Evolutionary conservation across 2,888 invertebrate species (phyloP).

Genomic region (Teleiodes luculella): DNA sequence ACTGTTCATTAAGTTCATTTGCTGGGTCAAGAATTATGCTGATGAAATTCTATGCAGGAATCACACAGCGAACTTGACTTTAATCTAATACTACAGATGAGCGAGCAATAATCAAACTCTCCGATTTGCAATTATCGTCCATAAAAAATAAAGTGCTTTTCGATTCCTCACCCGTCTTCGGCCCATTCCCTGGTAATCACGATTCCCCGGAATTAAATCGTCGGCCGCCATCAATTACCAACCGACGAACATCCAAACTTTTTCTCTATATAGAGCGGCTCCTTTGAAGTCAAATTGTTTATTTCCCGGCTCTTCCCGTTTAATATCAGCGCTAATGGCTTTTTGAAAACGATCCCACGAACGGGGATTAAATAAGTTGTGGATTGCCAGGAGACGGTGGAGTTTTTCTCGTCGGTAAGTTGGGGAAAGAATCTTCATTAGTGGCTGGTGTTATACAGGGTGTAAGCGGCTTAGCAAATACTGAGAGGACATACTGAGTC

Average conservation of each 20-base stretch:
- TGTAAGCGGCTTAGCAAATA: background rate
- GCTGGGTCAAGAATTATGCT: no score
- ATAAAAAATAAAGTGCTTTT: no score
- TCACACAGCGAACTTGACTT: no score
- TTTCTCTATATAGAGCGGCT: conserved; percentile 8
- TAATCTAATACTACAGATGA: no score
- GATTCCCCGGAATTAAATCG: conserved; percentile 22
- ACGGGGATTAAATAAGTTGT: conserved; percentile 4
- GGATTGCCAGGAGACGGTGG: background rate
- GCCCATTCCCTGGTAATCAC: conserved; percentile 18
- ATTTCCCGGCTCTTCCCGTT: conserved; percentile 1
- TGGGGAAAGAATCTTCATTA: conserved; percentile 4
- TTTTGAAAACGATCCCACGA: conserved; percentile 2
- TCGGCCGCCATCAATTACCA: conserved; percentile 23
- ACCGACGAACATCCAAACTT: background rate
- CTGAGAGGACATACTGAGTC: no score
- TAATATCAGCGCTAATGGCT: conserved; percentile 10
- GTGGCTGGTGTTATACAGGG: background rate
- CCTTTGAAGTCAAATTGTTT: conserved; percentile 16
- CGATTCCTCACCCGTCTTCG: background rate
- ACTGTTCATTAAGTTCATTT: no score
- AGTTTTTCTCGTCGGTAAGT: background rate
- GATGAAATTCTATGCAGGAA: no score
- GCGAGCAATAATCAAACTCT: no score
- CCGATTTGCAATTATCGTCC: no score